These are phyloP conservation scores for Dysdera silvatica DNA, from an alignment of 1,140 invertebrate species.

Conservation along the genomic window DNA sequence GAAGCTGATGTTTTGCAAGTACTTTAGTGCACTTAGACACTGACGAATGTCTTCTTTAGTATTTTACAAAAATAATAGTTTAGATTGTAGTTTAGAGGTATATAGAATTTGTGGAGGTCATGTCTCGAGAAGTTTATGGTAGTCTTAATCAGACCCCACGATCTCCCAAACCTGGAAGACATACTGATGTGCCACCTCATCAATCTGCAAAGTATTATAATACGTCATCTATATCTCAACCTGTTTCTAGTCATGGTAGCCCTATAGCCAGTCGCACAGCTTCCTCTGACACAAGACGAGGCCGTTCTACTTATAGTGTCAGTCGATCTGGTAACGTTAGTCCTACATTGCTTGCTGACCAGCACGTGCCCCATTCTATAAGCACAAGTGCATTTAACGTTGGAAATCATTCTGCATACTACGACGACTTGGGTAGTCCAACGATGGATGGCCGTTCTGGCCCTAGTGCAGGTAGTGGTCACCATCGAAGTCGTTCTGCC, in stretches of 20 bases:
- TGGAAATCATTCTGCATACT: slow-evolving; percentile 44
- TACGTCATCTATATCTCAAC: slow-evolving; percentile 33
- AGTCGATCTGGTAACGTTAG: slow-evolving; percentile 35
- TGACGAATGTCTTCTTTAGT: too few species aligned
- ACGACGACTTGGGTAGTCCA: slow-evolving; percentile 63
- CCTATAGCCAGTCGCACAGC: slow-evolving; percentile 16
- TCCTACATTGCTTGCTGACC: slow-evolving; percentile 31
- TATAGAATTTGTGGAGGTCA: too few species aligned
- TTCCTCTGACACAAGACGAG: not conserved
- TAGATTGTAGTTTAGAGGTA: too few species aligned
- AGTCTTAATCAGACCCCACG: slow-evolving; percentile 17
- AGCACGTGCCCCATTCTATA: slow-evolving; percentile 26
- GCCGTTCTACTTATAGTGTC: slow-evolving; percentile 18
- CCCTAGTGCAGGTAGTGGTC: slow-evolving; percentile 42
- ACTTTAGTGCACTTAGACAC: too few species aligned
- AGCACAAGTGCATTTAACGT: slow-evolving; percentile 28
- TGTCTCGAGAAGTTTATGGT: slow-evolving; percentile 23
- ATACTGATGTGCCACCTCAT: not conserved
- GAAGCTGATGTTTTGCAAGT: too few species aligned
- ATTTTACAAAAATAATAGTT: too few species aligned
- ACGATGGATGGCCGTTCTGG: slow-evolving; percentile 51
- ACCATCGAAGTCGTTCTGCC: slow-evolving; percentile 40
- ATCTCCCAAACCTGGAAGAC: slow-evolving; percentile 14
- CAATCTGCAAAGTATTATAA: slow-evolving; percentile 12
- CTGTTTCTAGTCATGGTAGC: slow-evolving; percentile 27